These are phyloP conservation scores for Cavia porcellus DNA, from an alignment of 2,113 vertebrate species.

Conservation along the genomic window DNA sequence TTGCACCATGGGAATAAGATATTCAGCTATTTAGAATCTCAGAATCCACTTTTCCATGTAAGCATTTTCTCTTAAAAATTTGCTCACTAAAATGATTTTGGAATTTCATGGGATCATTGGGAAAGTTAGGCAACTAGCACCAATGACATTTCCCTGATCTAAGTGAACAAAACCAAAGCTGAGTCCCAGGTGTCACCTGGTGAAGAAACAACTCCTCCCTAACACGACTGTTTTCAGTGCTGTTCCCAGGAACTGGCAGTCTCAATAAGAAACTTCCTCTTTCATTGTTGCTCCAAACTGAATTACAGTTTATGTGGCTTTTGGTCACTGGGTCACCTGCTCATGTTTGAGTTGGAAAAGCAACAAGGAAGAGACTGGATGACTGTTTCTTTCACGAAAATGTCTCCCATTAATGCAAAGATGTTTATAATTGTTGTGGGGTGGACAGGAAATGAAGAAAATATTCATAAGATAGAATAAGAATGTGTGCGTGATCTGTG, in stretches of 20 bases:
- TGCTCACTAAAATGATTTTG: not conserved
- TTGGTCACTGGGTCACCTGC: too few species aligned
- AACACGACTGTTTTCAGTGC: fast-evolving
- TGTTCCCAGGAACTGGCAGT: not conserved
- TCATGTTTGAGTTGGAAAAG: not conserved
- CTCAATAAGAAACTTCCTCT: not conserved
- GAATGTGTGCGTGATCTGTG: fast-evolving
- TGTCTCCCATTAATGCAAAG: not conserved
- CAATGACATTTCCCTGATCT: not conserved
- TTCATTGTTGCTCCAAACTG: not conserved
- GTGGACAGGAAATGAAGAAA: not conserved
- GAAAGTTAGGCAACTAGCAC: not conserved
- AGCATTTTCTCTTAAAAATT: not conserved
- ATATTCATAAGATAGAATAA: not conserved
- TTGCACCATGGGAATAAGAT: not conserved
- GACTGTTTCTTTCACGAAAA: fast-evolving
- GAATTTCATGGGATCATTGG: not conserved
- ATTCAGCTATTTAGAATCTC: not conserved
- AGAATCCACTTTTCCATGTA: not conserved
- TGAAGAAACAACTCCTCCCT: not conserved
- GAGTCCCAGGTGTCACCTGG: not conserved
- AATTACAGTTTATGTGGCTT: not conserved
- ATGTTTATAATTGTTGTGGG: not conserved
- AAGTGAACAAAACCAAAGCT: not conserved
- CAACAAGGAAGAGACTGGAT: too few species aligned